phyloP scores from a whole-genome alignment of 2,113 vertebrate species.

The Siniperca knerii region DNA sequence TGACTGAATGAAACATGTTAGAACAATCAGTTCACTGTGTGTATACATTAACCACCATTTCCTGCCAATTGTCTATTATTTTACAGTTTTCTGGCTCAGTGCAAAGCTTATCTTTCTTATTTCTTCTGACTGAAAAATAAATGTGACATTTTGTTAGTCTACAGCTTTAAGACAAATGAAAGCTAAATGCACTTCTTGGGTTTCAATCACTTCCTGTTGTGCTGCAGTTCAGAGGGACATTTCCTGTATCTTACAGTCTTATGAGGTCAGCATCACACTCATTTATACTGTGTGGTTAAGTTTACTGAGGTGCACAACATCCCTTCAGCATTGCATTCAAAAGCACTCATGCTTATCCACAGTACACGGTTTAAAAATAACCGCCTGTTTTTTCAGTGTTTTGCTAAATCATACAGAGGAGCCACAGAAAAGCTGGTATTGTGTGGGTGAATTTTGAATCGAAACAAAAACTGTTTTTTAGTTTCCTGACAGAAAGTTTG shows the following conservation, averaged over 20 bases:
- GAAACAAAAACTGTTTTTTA: not conserved
- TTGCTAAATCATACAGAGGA: not conserved
- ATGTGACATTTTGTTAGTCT: not conserved
- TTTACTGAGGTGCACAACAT: not conserved
- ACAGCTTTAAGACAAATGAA: not conserved
- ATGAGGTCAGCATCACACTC: slow-evolving; percentile 10
- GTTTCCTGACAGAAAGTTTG: not conserved
- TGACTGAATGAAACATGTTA: not conserved
- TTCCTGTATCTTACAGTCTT: slow-evolving; percentile 51
- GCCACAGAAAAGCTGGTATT: not conserved
- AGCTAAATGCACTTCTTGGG: not conserved
- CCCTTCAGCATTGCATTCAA: not conserved
- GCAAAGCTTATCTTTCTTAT: not conserved
- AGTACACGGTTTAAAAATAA: slow-evolving; percentile 4
- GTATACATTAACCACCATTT: not conserved
- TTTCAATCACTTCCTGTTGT: slow-evolving; percentile 60
- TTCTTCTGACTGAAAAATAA: not conserved
- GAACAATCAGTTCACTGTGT: not conserved
- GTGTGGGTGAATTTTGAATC: not conserved
- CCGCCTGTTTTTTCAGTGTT: too few species aligned
- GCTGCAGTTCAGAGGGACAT: slow-evolving; percentile 21
- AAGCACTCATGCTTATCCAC: not conserved
- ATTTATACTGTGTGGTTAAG: not conserved
- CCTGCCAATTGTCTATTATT: not conserved
- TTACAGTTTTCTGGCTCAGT: not conserved